A percentile compares a stretch with the other conserved stretches of the same genome.
Evolutionary conservation across 2,113 vertebrate species (phyloP).

Genomic region (Percopsis transmontana): DNA sequence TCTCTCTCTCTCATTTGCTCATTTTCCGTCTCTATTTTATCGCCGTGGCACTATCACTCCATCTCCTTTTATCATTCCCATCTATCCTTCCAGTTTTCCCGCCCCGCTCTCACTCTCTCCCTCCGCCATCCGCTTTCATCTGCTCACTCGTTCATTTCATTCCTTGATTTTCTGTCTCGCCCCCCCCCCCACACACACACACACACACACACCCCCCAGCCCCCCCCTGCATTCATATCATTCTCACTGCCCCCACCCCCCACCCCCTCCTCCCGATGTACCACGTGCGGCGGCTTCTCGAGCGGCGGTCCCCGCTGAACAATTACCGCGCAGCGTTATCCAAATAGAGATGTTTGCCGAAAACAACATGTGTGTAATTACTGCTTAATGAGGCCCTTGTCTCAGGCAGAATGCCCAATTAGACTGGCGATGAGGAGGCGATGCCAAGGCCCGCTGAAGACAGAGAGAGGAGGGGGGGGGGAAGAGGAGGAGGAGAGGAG

Average conservation of each 20-base stretch:
- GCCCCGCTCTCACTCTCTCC: slow-evolving; percentile 35
- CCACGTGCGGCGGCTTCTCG: slow-evolving; percentile 51
- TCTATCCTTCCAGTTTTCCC: slow-evolving; percentile 16
- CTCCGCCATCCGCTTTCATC: slow-evolving; percentile 1
- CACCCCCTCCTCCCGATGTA: background rate
- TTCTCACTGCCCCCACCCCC: background rate
- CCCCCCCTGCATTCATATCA: background rate
- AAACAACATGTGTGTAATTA: slow-evolving; percentile 99
- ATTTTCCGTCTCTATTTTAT: slow-evolving; percentile 59
- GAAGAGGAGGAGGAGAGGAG: background rate
- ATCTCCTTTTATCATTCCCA: slow-evolving; percentile 37
- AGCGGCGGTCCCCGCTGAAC: slow-evolving; percentile 84
- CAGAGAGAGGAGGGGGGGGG: background rate
- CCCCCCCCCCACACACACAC: too few species aligned
- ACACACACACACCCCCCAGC: too few species aligned
- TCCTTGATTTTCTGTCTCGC: background rate
- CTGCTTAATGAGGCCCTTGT: slow-evolving; percentile 99
- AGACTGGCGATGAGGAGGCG: slow-evolving; percentile 88
- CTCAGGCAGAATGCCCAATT: slow-evolving; percentile 98
- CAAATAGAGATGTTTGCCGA: slow-evolving; percentile 99
- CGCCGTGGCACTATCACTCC: slow-evolving; percentile 26
- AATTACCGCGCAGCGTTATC: slow-evolving; percentile 90
- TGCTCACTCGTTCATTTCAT: background rate
- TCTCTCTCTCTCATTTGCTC: slow-evolving; percentile 57
- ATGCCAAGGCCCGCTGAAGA: slow-evolving; percentile 63